Evolutionary conservation across 2,888 invertebrate genomes (phyloP), one percentile per base, ranked within the genome.

Genomic region (Eristalis pertinax): DNA sequence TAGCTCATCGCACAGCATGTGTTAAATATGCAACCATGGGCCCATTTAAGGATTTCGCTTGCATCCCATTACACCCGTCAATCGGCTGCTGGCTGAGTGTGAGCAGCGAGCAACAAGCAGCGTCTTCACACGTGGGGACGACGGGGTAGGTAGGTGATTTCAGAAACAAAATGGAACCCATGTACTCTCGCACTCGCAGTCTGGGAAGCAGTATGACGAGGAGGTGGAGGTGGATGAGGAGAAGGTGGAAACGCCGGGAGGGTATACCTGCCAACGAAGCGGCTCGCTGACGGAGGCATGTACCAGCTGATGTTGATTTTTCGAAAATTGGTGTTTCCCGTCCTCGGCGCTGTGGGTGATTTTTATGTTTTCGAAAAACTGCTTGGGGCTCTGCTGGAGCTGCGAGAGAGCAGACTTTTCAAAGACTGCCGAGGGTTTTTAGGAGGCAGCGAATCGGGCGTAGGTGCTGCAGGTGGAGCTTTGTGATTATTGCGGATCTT

Each of bases 1-100:
- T 35, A 80, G 26, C 60, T 60, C 60, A 24, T 26, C 60, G 38
- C 80, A 82, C 85, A 81, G 85, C 85, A 77, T 85, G 85, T 85
- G 85, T 77, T 77, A 70, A 85, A 77, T 85, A 67, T 76, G 81
- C 81, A 85, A 68, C 58, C 50, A 11, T 35, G 68, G 50, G 56
- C 74, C 60, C 29, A 38, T 73, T 72, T 58, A 81, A 77, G 76
- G 81, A 81, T 77, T 68, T 77, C 62, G 85, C 64, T 82, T 85
- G 85, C 85, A 38, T 69, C 73, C 73, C 80, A 80, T 84, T 50
- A 32, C 22, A 41, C 32, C 22, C 29, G 26, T n/a, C 64, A 64
- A 41, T 63, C 73, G 29, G 67, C 56, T 38, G 60, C 68, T 79
- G 76, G 62, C 26, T 70, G 62, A 38, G 38, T 58, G 24, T 62